These are phyloP conservation scores for Nematolebias whitei DNA, from an alignment of 2,113 vertebrate genomes.

Conservation along the genomic window DNA sequence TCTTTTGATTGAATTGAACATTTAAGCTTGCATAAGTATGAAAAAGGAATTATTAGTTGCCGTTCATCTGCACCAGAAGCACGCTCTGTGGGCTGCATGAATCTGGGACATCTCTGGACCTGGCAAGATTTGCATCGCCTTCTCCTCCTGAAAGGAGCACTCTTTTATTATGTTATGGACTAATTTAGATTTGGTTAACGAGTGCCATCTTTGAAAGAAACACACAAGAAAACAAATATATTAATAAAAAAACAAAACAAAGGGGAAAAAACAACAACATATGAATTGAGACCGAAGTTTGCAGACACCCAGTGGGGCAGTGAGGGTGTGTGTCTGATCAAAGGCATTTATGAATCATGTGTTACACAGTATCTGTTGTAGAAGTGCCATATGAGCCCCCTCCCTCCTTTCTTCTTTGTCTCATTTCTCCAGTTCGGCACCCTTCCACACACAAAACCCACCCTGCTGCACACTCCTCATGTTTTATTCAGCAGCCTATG, in stretches of 20 bases:
- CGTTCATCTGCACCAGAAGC: constrained; percentile 10
- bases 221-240: not conserved
- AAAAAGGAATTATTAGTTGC: constrained; percentile 16
- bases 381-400: constrained; percentile 52
- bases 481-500: constrained; percentile 80
- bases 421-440: constrained; percentile 11
- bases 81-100: constrained; percentile 28
- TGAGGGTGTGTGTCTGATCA: constrained; percentile 68
- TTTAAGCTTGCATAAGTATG: not conserved
- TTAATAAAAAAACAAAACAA: not conserved
- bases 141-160: constrained; percentile 47
- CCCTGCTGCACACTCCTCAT: constrained; percentile 67
- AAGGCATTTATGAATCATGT: constrained; percentile 68
- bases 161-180: constrained; percentile 45
- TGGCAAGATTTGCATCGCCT: constrained; percentile 52
- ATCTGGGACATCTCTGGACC: constrained; percentile 69
- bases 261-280: constrained; percentile 10
- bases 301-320: constrained; percentile 58
- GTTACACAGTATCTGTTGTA: constrained; percentile 54
- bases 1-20: not conserved
- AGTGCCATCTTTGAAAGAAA: constrained; percentile 8
- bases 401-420: constrained; percentile 5
- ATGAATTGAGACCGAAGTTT: constrained; percentile 42
- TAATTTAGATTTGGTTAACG: constrained; percentile 47
- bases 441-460: constrained; percentile 33